Evolutionary conservation across 53 echinoderm and acorn worm species (phyloP), one percentile per base, ranked within the genome.

Genomic region (Henricia sp.): DNA sequence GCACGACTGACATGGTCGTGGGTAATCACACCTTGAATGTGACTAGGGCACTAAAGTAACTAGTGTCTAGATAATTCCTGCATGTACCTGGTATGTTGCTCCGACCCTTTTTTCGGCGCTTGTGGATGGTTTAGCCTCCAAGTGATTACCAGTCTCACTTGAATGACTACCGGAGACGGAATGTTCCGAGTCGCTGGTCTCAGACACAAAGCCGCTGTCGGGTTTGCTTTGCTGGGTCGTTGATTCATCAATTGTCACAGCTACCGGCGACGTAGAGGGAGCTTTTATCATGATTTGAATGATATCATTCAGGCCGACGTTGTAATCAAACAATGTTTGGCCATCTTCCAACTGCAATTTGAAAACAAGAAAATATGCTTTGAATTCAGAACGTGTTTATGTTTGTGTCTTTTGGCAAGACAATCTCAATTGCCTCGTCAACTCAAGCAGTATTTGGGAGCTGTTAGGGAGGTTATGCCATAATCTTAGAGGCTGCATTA

Each of bases 131-230:
- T 71, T 73, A 2, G 70, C 84, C 6, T 88, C 88, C 5, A 58
- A 33, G 5, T 60, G 72, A 20, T 83, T 37, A 32, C 59, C 58
- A n/a, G 37, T 72, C 13, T 82, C 82, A 33, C 65, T 83, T 12
- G 34, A 50, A 39, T 41, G 52, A 19, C 72, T 68, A 0, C 77
- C 57, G 20, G 66, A 44, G 3, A 57, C 37, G 16, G 90, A 85
- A 27, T 90, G 88, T 53, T 95, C 96, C 0, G 91, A 80, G 46
- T 95, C 96, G 53, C 96, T 95, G 36, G 72, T 84, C 68, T 95
- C 96, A 0, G 96, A 95, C 12, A 87, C 93, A 67, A 95, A 90
- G 3, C 95, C 95, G 52, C 95, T 95, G 70, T 95, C 95, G 32
- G 88, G 77, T 60, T 92, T 89, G 6, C 82, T 84, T n/a, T 75